phyloP scores from a whole-genome alignment of 2,888 invertebrate genomes.

The Drosophila picticornis region DNA sequence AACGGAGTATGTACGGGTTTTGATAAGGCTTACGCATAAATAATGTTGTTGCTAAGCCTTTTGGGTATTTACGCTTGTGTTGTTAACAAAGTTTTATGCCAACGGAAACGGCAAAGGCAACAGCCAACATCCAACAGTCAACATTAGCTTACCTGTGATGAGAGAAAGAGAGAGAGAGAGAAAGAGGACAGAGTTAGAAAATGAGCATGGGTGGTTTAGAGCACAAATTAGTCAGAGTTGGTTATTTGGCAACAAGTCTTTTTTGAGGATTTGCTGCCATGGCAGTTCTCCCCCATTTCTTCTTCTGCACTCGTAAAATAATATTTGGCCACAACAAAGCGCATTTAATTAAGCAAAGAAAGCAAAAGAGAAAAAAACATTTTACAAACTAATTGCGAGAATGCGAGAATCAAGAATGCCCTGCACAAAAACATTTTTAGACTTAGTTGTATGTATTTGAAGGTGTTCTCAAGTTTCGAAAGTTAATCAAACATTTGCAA shows the following conservation, averaged over 20 bases:
- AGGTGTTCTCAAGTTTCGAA: neutral
- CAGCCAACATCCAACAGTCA: slow-evolving; percentile 16
- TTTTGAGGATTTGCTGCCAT: slow-evolving; percentile 39
- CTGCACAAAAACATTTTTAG: neutral
- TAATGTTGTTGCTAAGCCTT: slow-evolving; percentile 74
- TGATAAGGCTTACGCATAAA: slow-evolving; percentile 72
- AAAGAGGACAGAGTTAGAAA: slow-evolving; percentile 8
- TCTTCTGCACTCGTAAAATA: slow-evolving; percentile 60
- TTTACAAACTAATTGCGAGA: neutral
- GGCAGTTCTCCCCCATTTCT: slow-evolving; percentile 30
- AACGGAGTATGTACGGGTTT: slow-evolving; percentile 36
- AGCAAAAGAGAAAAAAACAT: slow-evolving; percentile 42
- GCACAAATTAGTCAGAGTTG: slow-evolving; percentile 55
- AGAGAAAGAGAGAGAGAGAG: slow-evolving; percentile 31
- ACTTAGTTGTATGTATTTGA: neutral
- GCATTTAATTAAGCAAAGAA: slow-evolving; percentile 75
- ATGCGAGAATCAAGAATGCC: slow-evolving; percentile 5
- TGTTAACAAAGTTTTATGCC: slow-evolving; percentile 67
- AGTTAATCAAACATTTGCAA: neutral
- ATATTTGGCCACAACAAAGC: slow-evolving; percentile 75
- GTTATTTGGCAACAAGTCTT: slow-evolving; percentile 52
- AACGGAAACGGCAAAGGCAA: slow-evolving; percentile 26
- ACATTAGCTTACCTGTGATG: slow-evolving; percentile 56
- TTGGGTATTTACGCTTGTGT: slow-evolving; percentile 80
- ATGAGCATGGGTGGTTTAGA: neutral